Conservation (phyloP, 2,888 invertebrate species). For the Hydrotaea cyrtoneurina region DNA sequence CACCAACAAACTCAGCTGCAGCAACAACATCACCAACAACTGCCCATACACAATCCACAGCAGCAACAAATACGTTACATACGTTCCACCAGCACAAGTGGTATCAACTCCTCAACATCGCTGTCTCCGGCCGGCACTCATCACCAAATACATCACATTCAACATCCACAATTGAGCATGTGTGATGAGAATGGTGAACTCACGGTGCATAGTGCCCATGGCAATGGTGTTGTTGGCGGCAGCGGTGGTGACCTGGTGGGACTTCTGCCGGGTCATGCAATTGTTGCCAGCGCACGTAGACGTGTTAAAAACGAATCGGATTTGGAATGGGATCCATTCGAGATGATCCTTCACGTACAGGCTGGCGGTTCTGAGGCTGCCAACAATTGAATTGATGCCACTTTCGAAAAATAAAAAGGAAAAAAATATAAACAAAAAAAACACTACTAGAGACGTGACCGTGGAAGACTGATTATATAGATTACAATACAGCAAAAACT, state of each 20-base stretch:
- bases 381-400: conserved; percentile 72
- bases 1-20: conserved; percentile 69
- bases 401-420: conserved; percentile 25
- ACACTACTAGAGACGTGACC: conserved; percentile 66
- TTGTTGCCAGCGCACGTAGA: conserved; percentile 62
- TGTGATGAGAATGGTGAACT: conserved; percentile 66
- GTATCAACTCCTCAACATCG: conserved; percentile 43
- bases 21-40: conserved; percentile 59
- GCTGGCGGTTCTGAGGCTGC: conserved; percentile 74
- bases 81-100: conserved; percentile 61
- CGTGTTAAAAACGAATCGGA: conserved; percentile 77
- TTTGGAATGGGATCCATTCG: conserved; percentile 78
- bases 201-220: conserved; percentile 59
- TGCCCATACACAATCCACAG: conserved; percentile 47
- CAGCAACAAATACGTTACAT: conserved; percentile 64
- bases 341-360: conserved; percentile 78
- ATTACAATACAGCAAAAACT: conserved; percentile 58
- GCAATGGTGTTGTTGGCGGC: conserved; percentile 23
- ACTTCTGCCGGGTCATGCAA: conserved; percentile 67
- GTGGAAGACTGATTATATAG: conserved; percentile 67
- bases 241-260: conserved; percentile 54
- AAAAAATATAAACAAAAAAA: conserved; percentile 45
- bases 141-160: conserved; percentile 68
- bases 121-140: conserved; percentile 48
- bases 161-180: conserved; percentile 69